Conservation (phyloP, 1,140 invertebrate genomes). For the Hycleus phaleratus region DNA sequence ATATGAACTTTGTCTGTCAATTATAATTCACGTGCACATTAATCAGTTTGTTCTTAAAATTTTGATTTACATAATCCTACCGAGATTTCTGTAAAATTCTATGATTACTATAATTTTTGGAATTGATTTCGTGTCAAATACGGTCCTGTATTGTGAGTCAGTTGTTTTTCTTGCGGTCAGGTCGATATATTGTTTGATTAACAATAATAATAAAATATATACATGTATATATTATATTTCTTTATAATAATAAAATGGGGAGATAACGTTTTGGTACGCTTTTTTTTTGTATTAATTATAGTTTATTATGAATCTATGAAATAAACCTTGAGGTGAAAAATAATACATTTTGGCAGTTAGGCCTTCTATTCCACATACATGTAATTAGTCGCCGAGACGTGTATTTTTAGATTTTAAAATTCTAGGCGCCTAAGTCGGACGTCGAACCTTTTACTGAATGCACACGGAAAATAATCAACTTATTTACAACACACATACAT, state of each 20-base stretch:
- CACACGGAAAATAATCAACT: conserved; percentile 35
- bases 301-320: too few relatives aligned
- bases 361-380: conserved; percentile 34
- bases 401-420: conserved; percentile 41
- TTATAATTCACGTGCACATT: too few relatives aligned
- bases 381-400: conserved; percentile 38
- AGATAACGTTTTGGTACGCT: too few relatives aligned
- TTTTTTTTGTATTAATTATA: too few relatives aligned
- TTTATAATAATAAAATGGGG: background rate
- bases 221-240: background rate
- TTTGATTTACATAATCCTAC: too few relatives aligned
- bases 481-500: conserved; percentile 21
- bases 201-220: background rate
- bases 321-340: conserved; percentile 16
- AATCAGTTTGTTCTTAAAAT: too few relatives aligned
- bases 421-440: conserved; percentile 39
- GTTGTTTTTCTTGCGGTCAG: conserved; percentile 11
- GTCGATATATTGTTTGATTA: background rate
- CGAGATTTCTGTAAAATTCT: too few relatives aligned
- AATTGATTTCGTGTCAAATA: background rate
- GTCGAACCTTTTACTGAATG: conserved; percentile 36
- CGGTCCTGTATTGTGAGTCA: conserved; percentile 12
- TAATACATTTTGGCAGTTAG: conserved; percentile 35
- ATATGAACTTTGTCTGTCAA: too few relatives aligned
- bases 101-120: too few relatives aligned